Evolutionary conservation across 1,140 invertebrate genomes (phyloP).

Genomic region (Reticulitermes speratus): DNA sequence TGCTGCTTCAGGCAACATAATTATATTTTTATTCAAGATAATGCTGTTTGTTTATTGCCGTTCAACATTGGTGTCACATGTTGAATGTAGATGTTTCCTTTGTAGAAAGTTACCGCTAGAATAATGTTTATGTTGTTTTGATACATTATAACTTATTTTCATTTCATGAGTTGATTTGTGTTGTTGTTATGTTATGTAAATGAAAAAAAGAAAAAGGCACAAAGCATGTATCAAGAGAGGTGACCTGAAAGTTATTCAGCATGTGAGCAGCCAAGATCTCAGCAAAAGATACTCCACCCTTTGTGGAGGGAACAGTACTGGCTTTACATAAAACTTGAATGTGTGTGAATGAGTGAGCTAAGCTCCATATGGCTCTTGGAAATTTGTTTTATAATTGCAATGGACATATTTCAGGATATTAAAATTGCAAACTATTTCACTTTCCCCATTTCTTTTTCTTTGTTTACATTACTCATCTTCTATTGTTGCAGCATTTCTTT

Average conservation of each 20-base stretch:
- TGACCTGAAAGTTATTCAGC: neutral
- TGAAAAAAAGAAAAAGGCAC: neutral
- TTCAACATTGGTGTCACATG: neutral
- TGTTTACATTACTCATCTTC: too few relatives aligned
- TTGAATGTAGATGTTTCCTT: neutral
- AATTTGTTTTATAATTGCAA: neutral
- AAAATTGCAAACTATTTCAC: neutral
- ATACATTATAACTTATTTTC: neutral
- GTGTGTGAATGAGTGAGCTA: too few relatives aligned
- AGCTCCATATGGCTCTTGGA: too few relatives aligned
- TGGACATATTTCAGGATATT: neutral
- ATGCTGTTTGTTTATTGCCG: neutral
- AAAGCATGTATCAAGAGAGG: neutral
- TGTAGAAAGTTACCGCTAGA: neutral
- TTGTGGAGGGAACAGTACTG: neutral
- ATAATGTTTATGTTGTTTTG: neutral
- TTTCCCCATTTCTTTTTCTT: neutral
- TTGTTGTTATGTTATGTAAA: neutral
- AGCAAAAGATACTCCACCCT: neutral
- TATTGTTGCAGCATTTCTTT: too few relatives aligned
- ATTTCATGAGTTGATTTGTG: constrained; percentile 6
- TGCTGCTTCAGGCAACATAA: constrained; percentile 8
- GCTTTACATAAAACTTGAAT: neutral
- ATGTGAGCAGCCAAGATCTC: neutral
- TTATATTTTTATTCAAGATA: constrained; percentile 20